Base-by-base conservation (phyloP, 2,113 vertebrate genomes). In the Leucopternis melanops region DNA sequence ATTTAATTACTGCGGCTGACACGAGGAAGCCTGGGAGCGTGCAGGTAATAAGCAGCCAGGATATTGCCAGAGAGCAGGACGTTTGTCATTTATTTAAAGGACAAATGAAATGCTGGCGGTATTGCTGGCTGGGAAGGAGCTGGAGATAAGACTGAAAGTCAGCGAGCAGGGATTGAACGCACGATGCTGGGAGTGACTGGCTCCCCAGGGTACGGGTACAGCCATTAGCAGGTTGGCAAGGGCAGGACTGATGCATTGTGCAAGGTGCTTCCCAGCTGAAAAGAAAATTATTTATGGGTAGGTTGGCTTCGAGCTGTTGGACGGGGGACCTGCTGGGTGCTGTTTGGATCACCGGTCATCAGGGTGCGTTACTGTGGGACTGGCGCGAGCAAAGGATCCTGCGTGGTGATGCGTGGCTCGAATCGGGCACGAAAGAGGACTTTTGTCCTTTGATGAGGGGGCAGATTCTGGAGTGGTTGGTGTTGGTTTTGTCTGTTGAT, bases 11-110 rank as follows among this genome's bases (percentile, higher is more conserved):
- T 91, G 94, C 32, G 3, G 84, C 77, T 84, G 86, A 6, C 0
- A 3, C 3, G 0, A 47, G 89, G 84, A 31, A 82, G 62, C 13
- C 73, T 57, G 89, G 87, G 78, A 95, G 52, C 1, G 1, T 47
- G 87, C 29, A 75, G 89, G 89, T 77, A 90, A 95, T 94, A 91
- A 97, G 62, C 72, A 57, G 66, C 44, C 61, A 61, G 61, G 84
- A 66, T 80, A 63, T 11, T 61, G 84, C 69, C 89, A 79, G 89
- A 2, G 4, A 72, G 23, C 0, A 0, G 54, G 73, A 69, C 7
- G 2, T 87, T 71, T 57, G 40, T 91, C 91, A 31, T 55, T 78
- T 92, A 55, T 67, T 67, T 54, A 69, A 71, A 95, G 81, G 81
- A 94, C 65, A 49, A 81, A 87, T 75, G 47, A 92, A 50, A 74